Evolutionary conservation across 2,888 invertebrate genomes (phyloP).

Genomic region (Hyppa rectilinea): DNA sequence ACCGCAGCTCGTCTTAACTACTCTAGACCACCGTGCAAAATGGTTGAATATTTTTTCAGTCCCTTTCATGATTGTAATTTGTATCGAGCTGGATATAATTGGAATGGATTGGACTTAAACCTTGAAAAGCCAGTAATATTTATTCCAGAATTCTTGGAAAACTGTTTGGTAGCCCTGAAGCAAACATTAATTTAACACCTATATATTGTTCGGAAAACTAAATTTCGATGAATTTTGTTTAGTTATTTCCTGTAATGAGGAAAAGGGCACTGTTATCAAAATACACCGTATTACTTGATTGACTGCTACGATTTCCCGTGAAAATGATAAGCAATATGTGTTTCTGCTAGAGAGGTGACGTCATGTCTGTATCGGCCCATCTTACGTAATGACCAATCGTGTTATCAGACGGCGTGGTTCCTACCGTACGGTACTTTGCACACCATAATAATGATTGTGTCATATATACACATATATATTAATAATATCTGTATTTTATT

Average conservation of each 20-base stretch:
- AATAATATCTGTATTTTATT: slow-evolving; percentile 28
- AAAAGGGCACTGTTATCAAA: slow-evolving; percentile 58
- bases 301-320: slow-evolving; percentile 50
- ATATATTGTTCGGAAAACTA: slow-evolving; percentile 31
- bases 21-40: background rate
- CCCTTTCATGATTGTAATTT: background rate
- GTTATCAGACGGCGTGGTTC: slow-evolving; percentile 69
- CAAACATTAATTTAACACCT: slow-evolving; percentile 6
- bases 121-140: slow-evolving; percentile 19
- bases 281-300: slow-evolving; percentile 41
- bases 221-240: slow-evolving; percentile 44
- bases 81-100: background rate
- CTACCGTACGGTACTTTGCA: slow-evolving; percentile 35
- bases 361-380: slow-evolving; percentile 50
- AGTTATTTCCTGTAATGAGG: slow-evolving; percentile 39
- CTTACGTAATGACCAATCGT: slow-evolving; percentile 63
- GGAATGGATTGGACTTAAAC: background rate
- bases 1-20: background rate
- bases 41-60: background rate
- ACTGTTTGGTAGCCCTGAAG: slow-evolving; percentile 2
- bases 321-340: slow-evolving; percentile 57
- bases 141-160: slow-evolving; percentile 22
- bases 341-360: slow-evolving; percentile 55
- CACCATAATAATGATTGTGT: slow-evolving; percentile 39
- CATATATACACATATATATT: slow-evolving; percentile 40